phyloP scores from a whole-genome alignment of 1,140 invertebrate species.

The Cylas formicarius region DNA sequence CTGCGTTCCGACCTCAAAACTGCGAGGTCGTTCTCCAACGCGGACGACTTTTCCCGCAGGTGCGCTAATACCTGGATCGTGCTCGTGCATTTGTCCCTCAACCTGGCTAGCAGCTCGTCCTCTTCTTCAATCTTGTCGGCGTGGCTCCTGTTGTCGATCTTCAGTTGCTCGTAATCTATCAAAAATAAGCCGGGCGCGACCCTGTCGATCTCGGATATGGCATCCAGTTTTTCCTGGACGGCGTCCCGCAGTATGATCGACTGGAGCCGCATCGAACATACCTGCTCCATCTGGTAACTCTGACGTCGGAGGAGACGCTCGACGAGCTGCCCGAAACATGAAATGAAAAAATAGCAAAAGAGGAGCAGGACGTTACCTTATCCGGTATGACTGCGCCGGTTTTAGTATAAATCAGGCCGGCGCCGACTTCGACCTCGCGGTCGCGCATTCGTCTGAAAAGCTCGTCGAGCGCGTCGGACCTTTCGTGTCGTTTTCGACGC shows the following conservation, averaged over 20 bases:
- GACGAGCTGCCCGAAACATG: slow-evolving; percentile 16
- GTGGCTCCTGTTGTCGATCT: slow-evolving; percentile 36
- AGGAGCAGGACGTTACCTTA: slow-evolving; percentile 23
- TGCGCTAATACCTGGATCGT: slow-evolving; percentile 37
- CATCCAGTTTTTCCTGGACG: slow-evolving; percentile 23
- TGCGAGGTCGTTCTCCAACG: slow-evolving; percentile 14
- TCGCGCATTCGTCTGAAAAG: slow-evolving; percentile 21
- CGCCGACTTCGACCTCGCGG: slow-evolving; percentile 27
- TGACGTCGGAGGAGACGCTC: slow-evolving; percentile 24
- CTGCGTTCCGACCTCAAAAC: slow-evolving; percentile 6
- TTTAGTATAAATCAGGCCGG: slow-evolving; percentile 32
- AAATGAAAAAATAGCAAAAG: slow-evolving; percentile 1
- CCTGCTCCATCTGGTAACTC: slow-evolving; percentile 19
- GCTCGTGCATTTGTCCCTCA: slow-evolving; percentile 30
- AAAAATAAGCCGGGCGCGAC: slow-evolving; percentile 29
- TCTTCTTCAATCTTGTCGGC: slow-evolving; percentile 40
- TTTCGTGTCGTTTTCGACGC: slow-evolving; percentile 19
- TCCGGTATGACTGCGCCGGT: slow-evolving; percentile 33
- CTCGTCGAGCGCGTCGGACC: slow-evolving; percentile 11
- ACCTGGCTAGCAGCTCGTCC: slow-evolving; percentile 32
- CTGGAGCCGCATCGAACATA: slow-evolving; percentile 23
- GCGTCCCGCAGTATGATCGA: slow-evolving; percentile 24
- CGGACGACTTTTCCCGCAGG: slow-evolving; percentile 34
- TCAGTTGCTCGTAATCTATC: slow-evolving; percentile 37
- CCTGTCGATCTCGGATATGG: slow-evolving; percentile 18